Conservation (phyloP, 2,113 vertebrate genomes). For the Tychaedon coryphoeus region DNA sequence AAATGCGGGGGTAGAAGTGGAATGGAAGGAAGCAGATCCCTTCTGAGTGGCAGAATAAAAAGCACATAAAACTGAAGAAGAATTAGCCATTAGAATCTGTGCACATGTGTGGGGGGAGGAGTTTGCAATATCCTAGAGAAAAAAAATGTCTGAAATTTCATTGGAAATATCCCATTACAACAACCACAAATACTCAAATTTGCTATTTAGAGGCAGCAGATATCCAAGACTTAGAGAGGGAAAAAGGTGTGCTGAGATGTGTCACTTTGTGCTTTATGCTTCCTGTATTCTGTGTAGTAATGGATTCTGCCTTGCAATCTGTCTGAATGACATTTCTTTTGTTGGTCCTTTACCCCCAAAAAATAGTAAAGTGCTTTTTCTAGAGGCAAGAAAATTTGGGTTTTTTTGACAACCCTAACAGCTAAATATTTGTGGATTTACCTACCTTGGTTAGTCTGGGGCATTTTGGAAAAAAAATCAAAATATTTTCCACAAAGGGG, state of each 20-base stretch:
- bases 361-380: background rate
- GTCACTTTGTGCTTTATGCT: background rate
- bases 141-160: background rate
- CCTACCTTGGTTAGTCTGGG: background rate
- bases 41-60: background rate
- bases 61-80: background rate
- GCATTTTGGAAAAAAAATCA: background rate
- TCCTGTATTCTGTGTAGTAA: background rate
- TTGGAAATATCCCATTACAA: background rate
- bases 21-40: background rate
- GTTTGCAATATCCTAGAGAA: background rate
- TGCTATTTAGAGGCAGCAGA: background rate
- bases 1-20: background rate
- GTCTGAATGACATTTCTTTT: background rate
- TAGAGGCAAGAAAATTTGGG: background rate
- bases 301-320: background rate
- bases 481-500: background rate
- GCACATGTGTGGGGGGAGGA: accelerated
- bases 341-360: background rate
- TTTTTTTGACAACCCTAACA: background rate
- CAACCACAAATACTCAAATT: background rate
- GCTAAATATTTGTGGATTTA: background rate
- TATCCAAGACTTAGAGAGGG: background rate
- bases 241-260: background rate
- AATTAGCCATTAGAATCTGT: background rate